phyloP scores from a whole-genome alignment of 1,140 invertebrate genomes.

The Apis mellifera region Amel_HAv3.1 CM009935.2:782501-783000 shows the following conservation, averaged over 20 bases:
- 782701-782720: background rate
- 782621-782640: constrained; percentile 7
- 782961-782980: background rate
- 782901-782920: constrained; percentile 28
- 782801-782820: background rate
- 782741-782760: too few relatives aligned
- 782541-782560: constrained; percentile 1
- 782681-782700: background rate
- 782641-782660: background rate
- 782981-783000: background rate
- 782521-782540: constrained; percentile 10
- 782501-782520: background rate
- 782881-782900: constrained; percentile 9
- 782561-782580: constrained; percentile 23
- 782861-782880: constrained; percentile 5
- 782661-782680: background rate
- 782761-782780: background rate
- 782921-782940: background rate
- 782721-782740: background rate
- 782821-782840: constrained; percentile 24
- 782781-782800: background rate
- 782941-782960: background rate
- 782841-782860: constrained; percentile 24
- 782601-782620: background rate
- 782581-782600: background rate